phyloP scores from a whole-genome alignment of 1,140 invertebrate species.

The Psilanteris sp. region DNA sequence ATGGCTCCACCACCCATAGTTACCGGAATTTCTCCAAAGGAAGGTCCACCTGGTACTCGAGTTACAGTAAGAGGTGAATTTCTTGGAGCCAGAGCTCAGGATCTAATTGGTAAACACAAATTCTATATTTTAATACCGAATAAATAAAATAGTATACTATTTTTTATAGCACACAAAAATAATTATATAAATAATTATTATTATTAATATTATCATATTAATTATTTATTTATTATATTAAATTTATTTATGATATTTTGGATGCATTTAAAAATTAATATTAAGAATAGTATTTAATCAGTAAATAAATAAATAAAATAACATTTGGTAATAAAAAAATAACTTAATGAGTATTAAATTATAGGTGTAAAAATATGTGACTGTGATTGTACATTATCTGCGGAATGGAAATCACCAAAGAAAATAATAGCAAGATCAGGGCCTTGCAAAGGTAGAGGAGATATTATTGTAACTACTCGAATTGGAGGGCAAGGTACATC shows the following conservation, averaged over 20 bases:
- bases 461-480: slow-evolving; percentile 95
- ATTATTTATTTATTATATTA: too few relatives aligned
- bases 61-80: slow-evolving; percentile 98
- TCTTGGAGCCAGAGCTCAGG: slow-evolving; percentile 90
- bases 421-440: slow-evolving; percentile 98
- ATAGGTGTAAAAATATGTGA: slow-evolving; percentile 97
- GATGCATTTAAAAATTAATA: too few relatives aligned
- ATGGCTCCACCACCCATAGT: slow-evolving; percentile 92
- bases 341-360: too few relatives aligned
- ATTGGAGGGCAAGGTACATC: slow-evolving; percentile 95
- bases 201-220: too few relatives aligned
- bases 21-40: slow-evolving; percentile 98
- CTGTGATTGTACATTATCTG: slow-evolving; percentile 95
- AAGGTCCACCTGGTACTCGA: slow-evolving; percentile 97
- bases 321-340: too few relatives aligned
- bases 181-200: too few relatives aligned
- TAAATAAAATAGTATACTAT: too few relatives aligned
- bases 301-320: too few relatives aligned
- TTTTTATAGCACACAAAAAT: too few relatives aligned
- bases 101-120: slow-evolving; percentile 88
- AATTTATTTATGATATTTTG: too few relatives aligned
- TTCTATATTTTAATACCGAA: too few relatives aligned
- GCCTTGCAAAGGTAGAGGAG: slow-evolving; percentile 94
- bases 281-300: too few relatives aligned
- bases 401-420: slow-evolving; percentile 98